A percentile compares a stretch with the other conserved stretches of the same genome.
phyloP scores from a whole-genome alignment of 2,888 invertebrate genomes.

The Dugesia japonica region DNA sequence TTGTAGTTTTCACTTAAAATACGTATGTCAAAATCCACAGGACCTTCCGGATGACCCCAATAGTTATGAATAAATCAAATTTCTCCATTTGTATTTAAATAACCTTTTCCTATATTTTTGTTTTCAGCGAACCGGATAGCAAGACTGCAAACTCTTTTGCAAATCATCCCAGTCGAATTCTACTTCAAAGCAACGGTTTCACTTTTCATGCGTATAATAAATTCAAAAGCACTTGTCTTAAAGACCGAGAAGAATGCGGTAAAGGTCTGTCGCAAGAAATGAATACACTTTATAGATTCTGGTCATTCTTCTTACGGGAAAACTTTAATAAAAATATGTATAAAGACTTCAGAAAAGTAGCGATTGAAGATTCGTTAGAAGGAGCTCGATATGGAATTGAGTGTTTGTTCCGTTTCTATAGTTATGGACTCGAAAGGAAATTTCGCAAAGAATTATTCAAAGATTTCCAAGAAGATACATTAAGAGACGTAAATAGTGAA shows the following conservation, averaged over 20 bases:
- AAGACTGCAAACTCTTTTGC: not conserved
- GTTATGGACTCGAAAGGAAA: slow-evolving; percentile 85
- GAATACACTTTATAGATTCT: slow-evolving; percentile 96
- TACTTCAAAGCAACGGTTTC: slow-evolving; percentile 5
- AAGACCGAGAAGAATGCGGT: not conserved
- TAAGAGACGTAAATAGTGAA: slow-evolving; percentile 71
- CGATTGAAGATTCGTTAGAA: slow-evolving; percentile 75
- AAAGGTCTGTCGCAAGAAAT: slow-evolving; percentile 58
- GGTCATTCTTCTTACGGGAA: slow-evolving; percentile 96
- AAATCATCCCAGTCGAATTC: not conserved
- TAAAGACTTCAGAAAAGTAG: slow-evolving; percentile 73
- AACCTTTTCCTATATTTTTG: no score
- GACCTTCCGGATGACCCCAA: no score
- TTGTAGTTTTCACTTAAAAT: no score
- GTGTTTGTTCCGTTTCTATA: slow-evolving; percentile 77
- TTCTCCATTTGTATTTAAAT: no score
- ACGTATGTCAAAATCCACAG: no score
- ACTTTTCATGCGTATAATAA: slow-evolving; percentile 21
- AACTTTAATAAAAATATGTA: slow-evolving; percentile 97
- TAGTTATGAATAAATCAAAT: no score
- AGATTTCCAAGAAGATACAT: slow-evolving; percentile 82
- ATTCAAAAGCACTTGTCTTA: not conserved
- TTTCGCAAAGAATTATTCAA: slow-evolving; percentile 83
- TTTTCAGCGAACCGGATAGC: no score
- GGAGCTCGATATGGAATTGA: slow-evolving; percentile 65